Base-by-base conservation (phyloP, 2,797 vertebrate species). In the Sebastes matsubarae region DNA sequence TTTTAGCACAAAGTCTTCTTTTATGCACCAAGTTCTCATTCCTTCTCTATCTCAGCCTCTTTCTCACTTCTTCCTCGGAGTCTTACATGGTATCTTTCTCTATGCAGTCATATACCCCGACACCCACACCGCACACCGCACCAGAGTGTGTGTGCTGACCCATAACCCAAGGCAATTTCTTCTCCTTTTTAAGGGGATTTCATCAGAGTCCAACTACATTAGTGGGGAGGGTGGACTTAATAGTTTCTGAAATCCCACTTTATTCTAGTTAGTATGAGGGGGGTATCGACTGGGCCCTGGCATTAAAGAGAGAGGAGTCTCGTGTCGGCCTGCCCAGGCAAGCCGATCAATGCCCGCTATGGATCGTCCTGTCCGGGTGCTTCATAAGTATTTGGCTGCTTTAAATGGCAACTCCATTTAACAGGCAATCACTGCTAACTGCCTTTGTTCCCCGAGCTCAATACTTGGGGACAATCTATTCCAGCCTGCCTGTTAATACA, bases 331-430 rank as follows among this genome's bases (percentile, higher is more conserved):
- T 90, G 92, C 90, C 92, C 93, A 84, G 81, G 93, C 87, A 93
- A 92, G 80, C 92, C 89, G 95, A 97, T 95, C 95, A 92, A 93
- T 95, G 94, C 78, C 77, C 74, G 18, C 91, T 93, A 95, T 96
- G 90, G 96, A 96, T 96, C 93, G 94, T 93, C 92, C 95, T 96
- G 94, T 96, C 95, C 91, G 80, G 90, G 88, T 91, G 93, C 93
- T 95, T 96, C 95, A 95, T 95, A 95, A 96, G 96, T 94, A 95
- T 96, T 96, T 94, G 93, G 91, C 94, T 95, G 93, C 92, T 94
- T 95, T 94, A 96, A 96, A 96, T 96, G 94, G 94, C 93, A 95
- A 94, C 95, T 96, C 94, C 93, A 96, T 96, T 96, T 95, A 96
- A 95, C 94, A 95, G 94, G 93, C 95, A 95, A 96, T 96, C 94